Conservation (phyloP, 2,888 invertebrate species). For the Eupeodes luniger region DNA sequence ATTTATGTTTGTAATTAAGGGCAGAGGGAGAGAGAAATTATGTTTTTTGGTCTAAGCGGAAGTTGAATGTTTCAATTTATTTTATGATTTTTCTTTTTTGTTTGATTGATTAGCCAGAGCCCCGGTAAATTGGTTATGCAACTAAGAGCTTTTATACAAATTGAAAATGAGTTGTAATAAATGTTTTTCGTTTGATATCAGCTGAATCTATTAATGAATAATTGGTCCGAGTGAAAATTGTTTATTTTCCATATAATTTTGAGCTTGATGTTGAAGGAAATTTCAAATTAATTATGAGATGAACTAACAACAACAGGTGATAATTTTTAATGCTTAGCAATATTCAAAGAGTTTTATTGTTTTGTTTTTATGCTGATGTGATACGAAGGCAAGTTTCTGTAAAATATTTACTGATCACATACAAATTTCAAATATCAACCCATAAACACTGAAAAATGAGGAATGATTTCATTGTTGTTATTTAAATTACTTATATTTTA, state of each 20-base stretch:
- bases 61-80: conserved; percentile 12
- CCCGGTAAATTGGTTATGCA: neutral
- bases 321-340: no score
- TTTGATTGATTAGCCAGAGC: conserved; percentile 25
- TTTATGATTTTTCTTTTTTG: neutral
- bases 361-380: no score
- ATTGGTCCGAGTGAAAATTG: neutral
- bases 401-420: no score
- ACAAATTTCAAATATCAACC: no score
- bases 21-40: neutral
- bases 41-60: neutral
- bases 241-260: neutral
- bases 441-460: no score
- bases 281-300: neutral
- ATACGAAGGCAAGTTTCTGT: no score
- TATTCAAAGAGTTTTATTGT: no score
- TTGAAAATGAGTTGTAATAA: conserved; percentile 21
- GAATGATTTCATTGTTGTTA: no score
- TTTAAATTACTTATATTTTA: no score
- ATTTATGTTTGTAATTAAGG: conserved; percentile 34
- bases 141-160: neutral
- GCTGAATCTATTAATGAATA: neutral
- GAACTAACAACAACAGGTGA: neutral
- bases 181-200: conserved; percentile 8
- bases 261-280: neutral